Base-by-base conservation (phyloP, 2,113 vertebrate species). In the Cichladusa arquata region DNA sequence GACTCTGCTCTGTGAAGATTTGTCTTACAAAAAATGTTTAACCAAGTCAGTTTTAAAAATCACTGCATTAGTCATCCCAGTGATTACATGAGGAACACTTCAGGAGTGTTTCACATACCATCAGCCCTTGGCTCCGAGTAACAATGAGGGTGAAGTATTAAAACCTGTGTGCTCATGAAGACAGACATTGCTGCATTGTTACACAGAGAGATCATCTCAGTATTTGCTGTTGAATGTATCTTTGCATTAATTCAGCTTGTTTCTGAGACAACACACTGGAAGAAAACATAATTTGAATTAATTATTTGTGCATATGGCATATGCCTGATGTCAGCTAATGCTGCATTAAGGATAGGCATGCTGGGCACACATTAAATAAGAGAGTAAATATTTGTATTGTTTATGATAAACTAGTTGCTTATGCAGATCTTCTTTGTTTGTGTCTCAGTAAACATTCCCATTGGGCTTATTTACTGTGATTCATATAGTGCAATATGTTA, bases 301-400 rank as follows among this genome's bases (percentile, higher is more conserved):
- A 98, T 98, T 98, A 98, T 98, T 98, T 96, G 97, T 19, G 60
- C 97, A 97, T 98, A 98, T 97, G 97, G 97, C 95, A 92, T 92
- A 79, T 86, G 96, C 97, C 97, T 97, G 96, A 97, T 98, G 97
- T 98, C 97, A 97, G 96, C 97, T 98, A 98, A 96, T 97, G 97
- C 96, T 97, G 92, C 96, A 96, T 97, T 98, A 98, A 97, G 94
- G 93, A 96, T 96, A 97, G 97, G 95, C 97, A 96, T 97, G 96
- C 98, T 98, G 98, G 97, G 97, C 95, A 97, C 97, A 96, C 95
- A 96, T 97, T 97, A 98, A 98, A 97, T 97, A 98, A 96, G 95
- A 96, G 93, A 97, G 97, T 98, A 98, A 98, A 98, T 98, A 98
- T 98, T 98, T 98, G 97, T 96, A 97, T 98, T 97, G 95, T 98